phyloP scores from a whole-genome alignment of 2,797 vertebrate species.

The Emydoidea blandingii region DNA sequence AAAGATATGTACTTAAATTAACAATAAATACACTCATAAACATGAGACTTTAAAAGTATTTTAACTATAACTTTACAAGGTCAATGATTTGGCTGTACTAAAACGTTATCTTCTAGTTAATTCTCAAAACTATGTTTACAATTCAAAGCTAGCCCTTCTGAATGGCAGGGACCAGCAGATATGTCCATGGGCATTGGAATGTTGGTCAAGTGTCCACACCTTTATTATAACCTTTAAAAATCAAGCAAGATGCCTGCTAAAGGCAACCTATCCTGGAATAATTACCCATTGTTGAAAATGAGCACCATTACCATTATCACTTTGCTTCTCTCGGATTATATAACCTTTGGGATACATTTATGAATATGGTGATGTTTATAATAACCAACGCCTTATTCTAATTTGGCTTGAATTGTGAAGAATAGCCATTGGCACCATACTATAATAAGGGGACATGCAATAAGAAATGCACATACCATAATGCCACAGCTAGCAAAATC shows the following conservation, averaged over 20 bases:
- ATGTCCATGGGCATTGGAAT: not conserved
- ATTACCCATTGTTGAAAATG: no score
- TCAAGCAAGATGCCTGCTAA: not conserved
- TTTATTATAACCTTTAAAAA: not conserved
- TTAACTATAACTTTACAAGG: not conserved
- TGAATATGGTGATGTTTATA: no score
- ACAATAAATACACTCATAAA: slow-evolving; percentile 15
- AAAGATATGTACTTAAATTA: slow-evolving; percentile 1
- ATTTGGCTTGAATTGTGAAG: not conserved
- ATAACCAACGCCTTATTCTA: no score
- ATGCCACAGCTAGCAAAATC: not conserved
- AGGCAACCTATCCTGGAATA: no score
- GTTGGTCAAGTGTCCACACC: not conserved
- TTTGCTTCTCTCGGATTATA: slow-evolving; percentile 29
- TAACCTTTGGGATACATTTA: not conserved
- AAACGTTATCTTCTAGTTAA: slow-evolving; percentile 33
- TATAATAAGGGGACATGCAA: not conserved
- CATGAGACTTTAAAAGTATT: not conserved
- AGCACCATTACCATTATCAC: not conserved
- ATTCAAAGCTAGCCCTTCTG: not conserved
- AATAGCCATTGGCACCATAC: not conserved
- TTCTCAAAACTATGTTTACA: not conserved
- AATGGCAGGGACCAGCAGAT: not conserved
- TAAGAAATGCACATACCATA: not conserved
- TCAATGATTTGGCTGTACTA: not conserved